Conservation (phyloP, 2,113 vertebrate genomes). For the Eclectus roratus region DNA sequence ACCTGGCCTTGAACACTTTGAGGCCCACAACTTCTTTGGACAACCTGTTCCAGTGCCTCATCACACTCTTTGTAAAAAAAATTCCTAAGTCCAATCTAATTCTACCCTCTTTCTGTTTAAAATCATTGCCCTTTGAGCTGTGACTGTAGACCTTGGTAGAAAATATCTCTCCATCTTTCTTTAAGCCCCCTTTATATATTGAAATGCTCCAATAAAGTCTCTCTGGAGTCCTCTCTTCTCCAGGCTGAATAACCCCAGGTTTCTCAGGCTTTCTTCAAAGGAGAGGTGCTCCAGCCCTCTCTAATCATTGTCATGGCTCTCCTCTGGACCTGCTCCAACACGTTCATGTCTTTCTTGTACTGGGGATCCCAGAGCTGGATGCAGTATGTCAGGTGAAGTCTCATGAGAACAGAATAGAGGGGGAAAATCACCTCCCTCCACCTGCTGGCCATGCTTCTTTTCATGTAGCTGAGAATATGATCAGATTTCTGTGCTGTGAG, state of each 20-base stretch:
- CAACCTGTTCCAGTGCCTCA: not conserved
- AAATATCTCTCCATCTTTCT: not conserved
- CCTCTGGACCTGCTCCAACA: not conserved
- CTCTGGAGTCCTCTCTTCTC: not conserved
- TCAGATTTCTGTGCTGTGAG: rapidly evolving
- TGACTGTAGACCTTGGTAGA: not conserved
- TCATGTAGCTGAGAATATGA: rapidly evolving
- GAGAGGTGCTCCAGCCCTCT: not conserved
- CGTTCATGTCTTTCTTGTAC: not conserved
- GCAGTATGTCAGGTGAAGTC: not conserved
- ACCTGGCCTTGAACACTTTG: not conserved
- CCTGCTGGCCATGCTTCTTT: not conserved
- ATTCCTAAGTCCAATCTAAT: not conserved
- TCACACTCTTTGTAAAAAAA: not conserved
- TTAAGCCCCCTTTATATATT: not conserved
- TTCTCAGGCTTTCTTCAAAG: not conserved
- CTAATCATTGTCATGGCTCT: not conserved
- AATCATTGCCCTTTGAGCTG: not conserved
- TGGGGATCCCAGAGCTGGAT: not conserved
- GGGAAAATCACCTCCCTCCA: not conserved
- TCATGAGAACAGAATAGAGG: not conserved
- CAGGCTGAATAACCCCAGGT: not conserved
- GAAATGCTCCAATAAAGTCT: rapidly evolving
- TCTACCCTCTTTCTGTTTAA: not conserved
- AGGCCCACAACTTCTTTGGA: not conserved